phyloP scores from a whole-genome alignment of 2,113 vertebrate species.

The Saguinus midas region DNA sequence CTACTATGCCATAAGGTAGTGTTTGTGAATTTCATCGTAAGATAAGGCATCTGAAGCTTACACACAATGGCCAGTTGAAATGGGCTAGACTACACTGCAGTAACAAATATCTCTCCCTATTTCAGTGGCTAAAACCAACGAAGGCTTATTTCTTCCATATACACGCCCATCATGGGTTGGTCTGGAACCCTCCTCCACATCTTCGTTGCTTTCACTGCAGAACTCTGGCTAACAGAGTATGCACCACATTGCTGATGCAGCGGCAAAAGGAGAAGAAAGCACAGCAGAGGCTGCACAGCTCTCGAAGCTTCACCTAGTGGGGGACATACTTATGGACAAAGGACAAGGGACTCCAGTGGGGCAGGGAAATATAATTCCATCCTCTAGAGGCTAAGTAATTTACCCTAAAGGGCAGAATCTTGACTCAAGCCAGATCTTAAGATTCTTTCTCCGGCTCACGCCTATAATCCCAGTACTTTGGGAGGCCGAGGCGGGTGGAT shows the following conservation, averaged over 20 bases:
- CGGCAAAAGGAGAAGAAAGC: background rate
- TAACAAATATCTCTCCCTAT: background rate
- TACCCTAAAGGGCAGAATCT: background rate
- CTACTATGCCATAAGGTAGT: background rate
- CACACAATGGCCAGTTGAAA: background rate
- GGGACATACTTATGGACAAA: background rate
- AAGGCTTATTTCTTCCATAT: background rate
- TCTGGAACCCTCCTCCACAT: background rate
- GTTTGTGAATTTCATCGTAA: background rate
- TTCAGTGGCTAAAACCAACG: background rate
- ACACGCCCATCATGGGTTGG: fast-evolving
- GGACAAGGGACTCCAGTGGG: background rate
- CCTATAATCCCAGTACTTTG: no score
- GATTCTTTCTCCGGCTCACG: background rate
- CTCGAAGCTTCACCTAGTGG: background rate
- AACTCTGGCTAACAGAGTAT: background rate
- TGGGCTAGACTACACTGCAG: background rate
- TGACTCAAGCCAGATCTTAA: background rate
- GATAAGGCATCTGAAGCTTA: background rate
- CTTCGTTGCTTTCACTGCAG: background rate
- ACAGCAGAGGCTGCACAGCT: no score
- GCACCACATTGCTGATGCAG: background rate
- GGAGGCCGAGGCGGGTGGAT: no score
- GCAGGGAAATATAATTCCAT: no score
- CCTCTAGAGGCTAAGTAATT: background rate